Evolutionary conservation across 2,113 vertebrate species (phyloP).

Genomic region (Anarrhichthys ocellatus): DNA sequence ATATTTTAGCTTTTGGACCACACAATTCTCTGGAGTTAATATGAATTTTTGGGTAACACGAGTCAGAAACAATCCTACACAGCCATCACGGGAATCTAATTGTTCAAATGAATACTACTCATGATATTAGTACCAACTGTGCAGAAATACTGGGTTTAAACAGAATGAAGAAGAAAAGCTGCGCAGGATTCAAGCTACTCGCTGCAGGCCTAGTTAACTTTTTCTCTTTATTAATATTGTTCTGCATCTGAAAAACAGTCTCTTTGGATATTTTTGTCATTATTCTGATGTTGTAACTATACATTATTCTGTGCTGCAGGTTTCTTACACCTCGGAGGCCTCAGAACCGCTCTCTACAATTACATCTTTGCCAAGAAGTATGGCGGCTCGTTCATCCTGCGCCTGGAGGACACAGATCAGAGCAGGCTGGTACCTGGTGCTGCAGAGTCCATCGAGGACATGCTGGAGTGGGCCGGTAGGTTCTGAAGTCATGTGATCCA

Average conservation of each 20-base stretch:
- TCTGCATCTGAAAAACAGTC: not conserved
- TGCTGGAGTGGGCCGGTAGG: constrained; percentile 95
- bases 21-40: not conserved
- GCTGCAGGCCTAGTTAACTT: no score
- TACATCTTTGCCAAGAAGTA: constrained; percentile 94
- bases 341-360: constrained; percentile 96
- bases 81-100: not conserved
- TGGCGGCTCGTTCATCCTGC: constrained; percentile 88
- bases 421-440: constrained; percentile 89
- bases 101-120: no score
- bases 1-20: no score
- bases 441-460: constrained; percentile 89
- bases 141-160: no score
- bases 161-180: no score
- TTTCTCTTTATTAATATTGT: not conserved
- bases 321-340: constrained; percentile 92
- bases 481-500: not conserved
- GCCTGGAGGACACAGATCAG: constrained; percentile 95
- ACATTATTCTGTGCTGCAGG: constrained; percentile 77
- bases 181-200: no score
- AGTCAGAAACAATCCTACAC: not conserved
- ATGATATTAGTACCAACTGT: no score
- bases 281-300: not conserved
- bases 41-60: not conserved
- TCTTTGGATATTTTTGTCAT: not conserved